Evolutionary conservation across 2,113 vertebrate genomes (phyloP).

Genomic region (Scopus umbretta): DNA sequence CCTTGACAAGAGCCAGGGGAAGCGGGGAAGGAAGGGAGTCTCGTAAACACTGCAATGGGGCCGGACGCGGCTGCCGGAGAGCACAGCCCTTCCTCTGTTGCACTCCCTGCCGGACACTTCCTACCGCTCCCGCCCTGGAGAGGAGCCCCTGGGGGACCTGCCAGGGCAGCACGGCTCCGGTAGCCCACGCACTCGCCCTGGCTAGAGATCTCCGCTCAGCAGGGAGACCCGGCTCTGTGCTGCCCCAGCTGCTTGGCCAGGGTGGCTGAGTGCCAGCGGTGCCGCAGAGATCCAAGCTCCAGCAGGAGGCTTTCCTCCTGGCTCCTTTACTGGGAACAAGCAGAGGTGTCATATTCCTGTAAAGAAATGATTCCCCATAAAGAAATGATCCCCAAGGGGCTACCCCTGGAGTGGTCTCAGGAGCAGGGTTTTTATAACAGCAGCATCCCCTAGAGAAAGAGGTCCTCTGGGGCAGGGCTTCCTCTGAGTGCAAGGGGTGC

Average conservation of each 20-base stretch:
- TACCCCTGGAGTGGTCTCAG: neutral
- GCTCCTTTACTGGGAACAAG: neutral
- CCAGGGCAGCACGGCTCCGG: neutral
- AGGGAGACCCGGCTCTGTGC: neutral
- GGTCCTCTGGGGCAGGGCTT: neutral
- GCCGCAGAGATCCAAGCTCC: neutral
- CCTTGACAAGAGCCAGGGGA: neutral
- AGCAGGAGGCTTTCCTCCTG: neutral
- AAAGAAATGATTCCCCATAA: neutral
- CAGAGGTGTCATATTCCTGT: neutral
- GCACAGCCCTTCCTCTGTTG: constrained; percentile 53
- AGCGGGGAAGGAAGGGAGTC: constrained; percentile 44
- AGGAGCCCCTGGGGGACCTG: neutral
- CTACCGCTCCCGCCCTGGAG: neutral
- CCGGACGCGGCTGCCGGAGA: constrained; percentile 13
- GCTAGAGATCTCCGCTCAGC: rapidly evolving
- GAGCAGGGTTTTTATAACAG: neutral
- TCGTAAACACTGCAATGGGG: neutral
- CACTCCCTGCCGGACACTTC: neutral
- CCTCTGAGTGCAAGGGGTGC: neutral
- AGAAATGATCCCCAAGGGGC: neutral
- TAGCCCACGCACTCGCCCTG: neutral
- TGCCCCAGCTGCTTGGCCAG: rapidly evolving
- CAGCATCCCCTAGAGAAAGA: neutral
- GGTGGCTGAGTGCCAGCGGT: neutral